These are phyloP conservation scores for Emmelina monodactyla DNA, from an alignment of 2,888 invertebrate species.

Conservation along the genomic window DNA sequence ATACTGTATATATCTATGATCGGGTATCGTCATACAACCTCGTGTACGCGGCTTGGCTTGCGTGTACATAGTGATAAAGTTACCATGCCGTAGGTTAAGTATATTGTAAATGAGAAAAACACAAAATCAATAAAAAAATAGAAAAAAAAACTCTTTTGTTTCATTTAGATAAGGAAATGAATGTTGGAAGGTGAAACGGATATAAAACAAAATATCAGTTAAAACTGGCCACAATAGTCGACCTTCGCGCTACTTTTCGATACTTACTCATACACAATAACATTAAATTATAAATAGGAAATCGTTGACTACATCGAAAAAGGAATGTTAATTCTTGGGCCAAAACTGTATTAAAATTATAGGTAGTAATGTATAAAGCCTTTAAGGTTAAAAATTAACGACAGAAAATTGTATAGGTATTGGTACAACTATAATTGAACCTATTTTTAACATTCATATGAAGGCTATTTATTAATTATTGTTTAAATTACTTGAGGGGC, in stretches of 20 bases:
- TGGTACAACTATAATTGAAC: too few relatives aligned
- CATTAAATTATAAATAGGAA: constrained; percentile 1
- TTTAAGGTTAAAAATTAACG: too few relatives aligned
- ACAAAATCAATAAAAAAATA: constrained; percentile 34
- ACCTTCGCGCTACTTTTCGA: constrained; percentile 30
- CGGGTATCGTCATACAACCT: constrained; percentile 47
- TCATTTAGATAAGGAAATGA: constrained; percentile 23
- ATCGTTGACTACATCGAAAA: too few relatives aligned
- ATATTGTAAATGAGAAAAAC: constrained; percentile 46
- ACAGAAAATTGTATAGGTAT: too few relatives aligned
- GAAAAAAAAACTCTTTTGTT: constrained; percentile 24
- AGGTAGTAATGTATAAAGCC: too few relatives aligned
- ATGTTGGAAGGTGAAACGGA: constrained; percentile 22
- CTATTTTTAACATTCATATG: too few relatives aligned
- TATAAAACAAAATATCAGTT: constrained; percentile 21
- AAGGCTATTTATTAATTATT: too few relatives aligned
- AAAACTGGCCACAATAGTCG: constrained; percentile 28
- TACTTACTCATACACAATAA: constrained; percentile 18
- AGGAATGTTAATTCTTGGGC: too few relatives aligned
- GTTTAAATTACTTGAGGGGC: too few relatives aligned
- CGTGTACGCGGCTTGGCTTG: constrained; percentile 49
- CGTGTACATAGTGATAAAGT: constrained; percentile 56
- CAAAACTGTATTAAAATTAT: too few relatives aligned
- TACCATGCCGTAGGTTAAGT: constrained; percentile 53
- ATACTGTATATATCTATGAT: constrained; percentile 48